Evolutionary conservation across 2,797 vertebrate genomes (phyloP).

Genomic region (Sebastes glaucus): DNA sequence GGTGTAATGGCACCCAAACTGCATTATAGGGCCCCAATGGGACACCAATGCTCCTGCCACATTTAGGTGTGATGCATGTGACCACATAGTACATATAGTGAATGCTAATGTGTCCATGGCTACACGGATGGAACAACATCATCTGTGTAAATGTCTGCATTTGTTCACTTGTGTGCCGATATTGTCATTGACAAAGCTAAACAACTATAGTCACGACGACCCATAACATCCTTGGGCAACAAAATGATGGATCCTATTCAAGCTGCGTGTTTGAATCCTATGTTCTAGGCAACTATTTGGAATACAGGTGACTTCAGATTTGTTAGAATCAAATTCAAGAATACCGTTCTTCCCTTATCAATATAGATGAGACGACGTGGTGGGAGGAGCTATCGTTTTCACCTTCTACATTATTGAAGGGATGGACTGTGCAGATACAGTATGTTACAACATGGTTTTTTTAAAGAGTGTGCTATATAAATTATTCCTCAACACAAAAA

Average conservation of each 20-base stretch:
- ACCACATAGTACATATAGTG: background rate
- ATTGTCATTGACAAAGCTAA: background rate
- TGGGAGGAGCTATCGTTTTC: background rate
- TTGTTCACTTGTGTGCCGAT: background rate
- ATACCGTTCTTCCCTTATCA: background rate
- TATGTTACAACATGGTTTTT: background rate
- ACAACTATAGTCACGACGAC: background rate
- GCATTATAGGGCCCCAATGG: background rate
- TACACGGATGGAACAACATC: background rate
- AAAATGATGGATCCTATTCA: background rate
- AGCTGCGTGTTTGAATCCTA: background rate
- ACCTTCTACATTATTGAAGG: background rate
- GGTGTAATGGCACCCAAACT: background rate
- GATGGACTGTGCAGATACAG: slow-evolving; percentile 3
- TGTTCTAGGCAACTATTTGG: background rate
- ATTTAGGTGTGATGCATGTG: background rate
- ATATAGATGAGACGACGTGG: background rate
- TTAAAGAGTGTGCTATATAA: slow-evolving; percentile 7
- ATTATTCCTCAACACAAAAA: slow-evolving; percentile 3
- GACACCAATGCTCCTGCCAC: background rate
- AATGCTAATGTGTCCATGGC: background rate
- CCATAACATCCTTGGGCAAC: background rate
- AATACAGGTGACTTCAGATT: background rate
- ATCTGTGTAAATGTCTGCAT: background rate
- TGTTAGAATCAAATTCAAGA: background rate